Percentiles rank a stretch among this genome's conserved stretches.
These are phyloP conservation scores for Ochropleura leucogaster DNA, from an alignment of 2,888 invertebrate genomes.

Conservation along the genomic window DNA sequence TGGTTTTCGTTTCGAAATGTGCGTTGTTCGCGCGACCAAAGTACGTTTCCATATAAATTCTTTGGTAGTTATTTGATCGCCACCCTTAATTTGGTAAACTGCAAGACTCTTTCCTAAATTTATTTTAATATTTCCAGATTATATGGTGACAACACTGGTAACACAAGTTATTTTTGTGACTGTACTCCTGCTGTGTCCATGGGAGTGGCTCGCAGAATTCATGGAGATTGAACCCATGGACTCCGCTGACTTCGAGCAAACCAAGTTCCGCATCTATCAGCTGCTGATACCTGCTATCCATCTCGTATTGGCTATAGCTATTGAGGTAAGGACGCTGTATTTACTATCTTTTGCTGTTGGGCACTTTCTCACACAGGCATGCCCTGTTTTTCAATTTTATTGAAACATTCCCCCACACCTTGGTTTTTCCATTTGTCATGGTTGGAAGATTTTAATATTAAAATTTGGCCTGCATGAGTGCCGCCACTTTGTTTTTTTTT, in stretches of 20 bases:
- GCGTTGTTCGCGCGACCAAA: no score
- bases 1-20: no score
- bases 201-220: slow-evolving; percentile 86
- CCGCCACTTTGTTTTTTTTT: no score
- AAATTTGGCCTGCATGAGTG: no score
- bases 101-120: background rate
- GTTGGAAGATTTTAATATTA: no score
- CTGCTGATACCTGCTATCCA: slow-evolving; percentile 91
- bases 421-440: no score
- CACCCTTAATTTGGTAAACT: no score
- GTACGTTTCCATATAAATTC: no score
- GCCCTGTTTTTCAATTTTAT: no score
- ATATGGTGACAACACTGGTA: slow-evolving; percentile 91
- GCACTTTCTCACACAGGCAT: background rate
- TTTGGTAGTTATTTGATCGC: no score
- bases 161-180: slow-evolving; percentile 90
- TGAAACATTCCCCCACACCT: no score
- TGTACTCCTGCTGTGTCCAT: slow-evolving; percentile 90
- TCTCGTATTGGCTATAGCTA: slow-evolving; percentile 89
- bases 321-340: slow-evolving; percentile 89
- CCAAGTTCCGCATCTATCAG: slow-evolving; percentile 90
- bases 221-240: slow-evolving; percentile 90
- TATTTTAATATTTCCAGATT: slow-evolving; percentile 81
- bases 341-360: background rate
- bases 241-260: slow-evolving; percentile 73